phyloP scores from a whole-genome alignment of 2,113 vertebrate species.

The Perccottus glenii region DNA sequence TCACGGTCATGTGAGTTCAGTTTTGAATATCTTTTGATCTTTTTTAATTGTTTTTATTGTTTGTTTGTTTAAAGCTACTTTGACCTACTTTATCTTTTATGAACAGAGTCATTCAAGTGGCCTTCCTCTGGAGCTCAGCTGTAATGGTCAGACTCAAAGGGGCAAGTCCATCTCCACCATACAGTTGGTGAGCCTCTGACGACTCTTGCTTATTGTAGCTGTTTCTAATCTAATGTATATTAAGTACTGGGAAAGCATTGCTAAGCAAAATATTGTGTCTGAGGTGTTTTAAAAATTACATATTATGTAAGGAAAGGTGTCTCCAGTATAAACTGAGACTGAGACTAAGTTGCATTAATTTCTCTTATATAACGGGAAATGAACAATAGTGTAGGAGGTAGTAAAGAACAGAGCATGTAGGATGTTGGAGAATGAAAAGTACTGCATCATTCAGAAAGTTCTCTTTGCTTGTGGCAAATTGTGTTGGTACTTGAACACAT shows the following conservation, averaged over 20 bases:
- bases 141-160: slow-evolving; percentile 81
- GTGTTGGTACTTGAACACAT: slow-evolving; percentile 9
- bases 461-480: slow-evolving; percentile 40
- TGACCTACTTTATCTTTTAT: slow-evolving; percentile 28
- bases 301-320: too few relatives aligned
- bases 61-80: background rate
- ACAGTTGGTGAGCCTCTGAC: slow-evolving; percentile 85
- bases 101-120: slow-evolving; percentile 83
- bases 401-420: slow-evolving; percentile 60
- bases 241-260: too few relatives aligned
- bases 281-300: too few relatives aligned
- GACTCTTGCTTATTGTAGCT: too few relatives aligned
- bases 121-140: slow-evolving; percentile 78
- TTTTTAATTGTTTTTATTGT: background rate
- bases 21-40: background rate
- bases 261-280: too few relatives aligned
- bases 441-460: slow-evolving; percentile 57
- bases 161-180: slow-evolving; percentile 88
- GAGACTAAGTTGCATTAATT: slow-evolving; percentile 28
- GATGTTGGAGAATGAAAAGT: slow-evolving; percentile 55
- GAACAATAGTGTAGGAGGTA: slow-evolving; percentile 62
- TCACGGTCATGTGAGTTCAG: slow-evolving; percentile 75
- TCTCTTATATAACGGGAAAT: slow-evolving; percentile 57
- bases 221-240: too few relatives aligned
- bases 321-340: background rate